Conservation (phyloP, 2,113 vertebrate genomes). For the Oreochromis tanganicae region DNA sequence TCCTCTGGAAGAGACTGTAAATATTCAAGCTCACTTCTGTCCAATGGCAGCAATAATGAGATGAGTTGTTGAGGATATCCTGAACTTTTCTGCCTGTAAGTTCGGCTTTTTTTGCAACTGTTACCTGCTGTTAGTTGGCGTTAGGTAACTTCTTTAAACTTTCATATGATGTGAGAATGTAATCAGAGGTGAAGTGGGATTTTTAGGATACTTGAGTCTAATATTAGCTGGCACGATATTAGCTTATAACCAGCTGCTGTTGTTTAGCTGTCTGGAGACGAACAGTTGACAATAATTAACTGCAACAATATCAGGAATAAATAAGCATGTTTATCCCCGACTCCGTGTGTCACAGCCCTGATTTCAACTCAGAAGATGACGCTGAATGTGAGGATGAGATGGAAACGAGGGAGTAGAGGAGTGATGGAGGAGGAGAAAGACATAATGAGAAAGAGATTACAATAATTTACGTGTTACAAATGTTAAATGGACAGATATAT, state of each 20-base stretch:
- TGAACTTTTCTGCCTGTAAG: background rate
- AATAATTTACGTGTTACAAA: background rate
- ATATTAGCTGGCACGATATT: background rate
- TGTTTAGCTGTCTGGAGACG: background rate
- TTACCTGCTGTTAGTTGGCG: background rate
- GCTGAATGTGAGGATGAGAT: background rate
- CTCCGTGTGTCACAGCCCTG: background rate
- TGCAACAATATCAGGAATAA: background rate
- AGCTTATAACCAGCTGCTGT: background rate
- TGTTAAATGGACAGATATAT: background rate
- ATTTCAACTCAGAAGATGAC: background rate
- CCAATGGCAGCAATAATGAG: background rate
- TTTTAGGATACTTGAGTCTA: background rate
- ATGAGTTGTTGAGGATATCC: background rate
- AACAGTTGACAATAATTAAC: background rate
- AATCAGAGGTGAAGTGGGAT: background rate
- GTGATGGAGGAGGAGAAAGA: background rate
- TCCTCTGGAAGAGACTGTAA: background rate
- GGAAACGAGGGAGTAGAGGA: background rate
- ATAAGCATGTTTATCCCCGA: background rate
- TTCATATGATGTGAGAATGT: background rate
- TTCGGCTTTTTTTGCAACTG: background rate
- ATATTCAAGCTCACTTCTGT: background rate
- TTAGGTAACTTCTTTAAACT: background rate
- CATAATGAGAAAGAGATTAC: background rate